Conservation (phyloP, 2,113 vertebrate species). For the Pavo muticus region DNA sequence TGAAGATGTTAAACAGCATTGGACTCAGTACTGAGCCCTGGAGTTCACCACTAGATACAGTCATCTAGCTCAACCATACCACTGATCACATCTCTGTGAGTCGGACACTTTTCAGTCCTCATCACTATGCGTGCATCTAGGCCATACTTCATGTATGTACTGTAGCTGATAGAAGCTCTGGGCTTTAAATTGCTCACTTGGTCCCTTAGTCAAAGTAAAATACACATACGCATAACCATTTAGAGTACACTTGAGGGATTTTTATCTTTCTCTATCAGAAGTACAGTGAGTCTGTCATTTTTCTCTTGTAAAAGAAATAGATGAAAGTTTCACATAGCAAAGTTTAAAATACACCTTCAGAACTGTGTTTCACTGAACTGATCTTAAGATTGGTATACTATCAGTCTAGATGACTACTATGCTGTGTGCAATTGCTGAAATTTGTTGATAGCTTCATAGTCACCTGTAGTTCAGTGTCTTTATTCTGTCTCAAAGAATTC, state of each 20-base stretch:
- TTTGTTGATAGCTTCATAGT: neutral
- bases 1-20: neutral
- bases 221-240: neutral
- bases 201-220: neutral
- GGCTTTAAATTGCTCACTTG: neutral
- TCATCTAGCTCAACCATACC: neutral
- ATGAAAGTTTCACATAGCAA: neutral
- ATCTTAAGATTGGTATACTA: neutral
- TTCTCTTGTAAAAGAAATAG: neutral
- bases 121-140: neutral
- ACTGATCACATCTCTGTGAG: neutral
- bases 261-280: neutral
- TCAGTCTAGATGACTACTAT: neutral
- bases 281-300: neutral
- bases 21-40: neutral
- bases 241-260: neutral
- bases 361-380: neutral
- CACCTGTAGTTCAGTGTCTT: neutral
- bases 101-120: neutral
- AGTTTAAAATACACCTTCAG: neutral
- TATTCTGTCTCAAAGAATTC: neutral
- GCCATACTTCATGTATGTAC: neutral
- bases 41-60: neutral
- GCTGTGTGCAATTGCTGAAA: neutral
- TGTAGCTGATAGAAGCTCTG: neutral